Conservation (phyloP, 2,888 invertebrate genomes). For the Chalcis sispes region DNA sequence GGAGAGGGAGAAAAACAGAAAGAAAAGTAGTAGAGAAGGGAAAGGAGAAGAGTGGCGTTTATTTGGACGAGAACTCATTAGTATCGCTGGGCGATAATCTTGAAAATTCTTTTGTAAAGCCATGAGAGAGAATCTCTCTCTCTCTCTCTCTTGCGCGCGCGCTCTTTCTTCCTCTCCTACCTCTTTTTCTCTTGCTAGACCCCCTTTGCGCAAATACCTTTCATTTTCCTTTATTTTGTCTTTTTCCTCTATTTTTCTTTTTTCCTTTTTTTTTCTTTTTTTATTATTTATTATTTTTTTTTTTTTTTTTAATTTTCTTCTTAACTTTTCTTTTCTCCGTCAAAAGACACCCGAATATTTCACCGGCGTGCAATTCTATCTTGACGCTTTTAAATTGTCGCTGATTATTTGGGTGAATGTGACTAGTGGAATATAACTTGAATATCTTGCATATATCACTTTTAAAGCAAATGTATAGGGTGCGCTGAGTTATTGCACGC, state of each 20-base stretch:
- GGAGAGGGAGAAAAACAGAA: neutral
- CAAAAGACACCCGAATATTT: constrained; percentile 38
- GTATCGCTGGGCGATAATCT: constrained; percentile 52
- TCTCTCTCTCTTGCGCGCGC: constrained; percentile 3
- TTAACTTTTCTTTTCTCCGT: neutral
- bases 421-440: neutral
- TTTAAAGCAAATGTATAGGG: too few species aligned
- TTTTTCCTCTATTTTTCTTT: constrained; percentile 1
- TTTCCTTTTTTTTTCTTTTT: neutral
- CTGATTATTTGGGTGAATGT: constrained; percentile 6
- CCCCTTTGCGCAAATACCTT: constrained; percentile 4
- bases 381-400: constrained; percentile 13
- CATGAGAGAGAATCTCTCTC: constrained; percentile 1
- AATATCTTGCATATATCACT: too few species aligned
- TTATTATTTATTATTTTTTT: neutral
- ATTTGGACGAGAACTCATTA: constrained; percentile 56
- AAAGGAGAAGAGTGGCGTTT: constrained; percentile 32
- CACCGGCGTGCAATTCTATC: neutral
- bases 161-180: neutral
- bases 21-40: neutral
- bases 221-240: constrained; percentile 14
- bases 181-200: neutral
- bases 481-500: too few species aligned
- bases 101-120: constrained; percentile 45
- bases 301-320: neutral